Evolutionary conservation across 2,113 vertebrate genomes (phyloP), one percentile per base, ranked within the genome.

Genomic region (Mus musculus): DNA sequence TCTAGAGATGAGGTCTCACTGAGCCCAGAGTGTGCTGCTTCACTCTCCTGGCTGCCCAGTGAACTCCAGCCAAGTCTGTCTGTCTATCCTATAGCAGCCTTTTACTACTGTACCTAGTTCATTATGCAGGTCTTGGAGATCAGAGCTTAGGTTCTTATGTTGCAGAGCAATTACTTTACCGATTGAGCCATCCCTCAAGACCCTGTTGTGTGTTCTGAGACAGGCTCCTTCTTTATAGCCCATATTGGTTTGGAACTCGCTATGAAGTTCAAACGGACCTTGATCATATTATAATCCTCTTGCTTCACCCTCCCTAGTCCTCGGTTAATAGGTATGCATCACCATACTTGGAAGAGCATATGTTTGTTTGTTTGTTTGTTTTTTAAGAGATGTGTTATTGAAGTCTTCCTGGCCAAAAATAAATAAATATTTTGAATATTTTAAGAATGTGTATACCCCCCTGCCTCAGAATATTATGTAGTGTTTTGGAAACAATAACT

Each of bases 401-500:
- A 80, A 81, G 67, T 1, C 85, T 92, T 95, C 14, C 94, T 56
- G 49, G 2, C 4, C 24, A 87, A 95, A 87, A 90, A 81, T 17
- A 71, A 71, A 12, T 59, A 7, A 73, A 39, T 92, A 95, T n/a
- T 89, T 90, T 94, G 7, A 69, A 4, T 92, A 20, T n/a, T 77
- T 14, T 61, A 78, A 89, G 56, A 36, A 39, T 96, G 11, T 67
- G 10, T 10, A 39, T 7, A 28, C 12, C 6, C 9, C 33, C 42
- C 24, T 24, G 42, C 49, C 49, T 49, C 49, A 49, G 12, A 56
- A 90, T 84, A 52, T 33, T 63, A 77, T 75, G 28, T 73, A 65
- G 69, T 84, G 33, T 96, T 95, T 95, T 90, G 71, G 88, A 94
- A 96, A 89, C n/a, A 94, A 82, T 89, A 95, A 86, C 10, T 90